Percentiles rank a stretch among this genome's conserved stretches.
Conservation (phyloP, 2,888 invertebrate genomes). For the Polydrusus tereticollis region DNA sequence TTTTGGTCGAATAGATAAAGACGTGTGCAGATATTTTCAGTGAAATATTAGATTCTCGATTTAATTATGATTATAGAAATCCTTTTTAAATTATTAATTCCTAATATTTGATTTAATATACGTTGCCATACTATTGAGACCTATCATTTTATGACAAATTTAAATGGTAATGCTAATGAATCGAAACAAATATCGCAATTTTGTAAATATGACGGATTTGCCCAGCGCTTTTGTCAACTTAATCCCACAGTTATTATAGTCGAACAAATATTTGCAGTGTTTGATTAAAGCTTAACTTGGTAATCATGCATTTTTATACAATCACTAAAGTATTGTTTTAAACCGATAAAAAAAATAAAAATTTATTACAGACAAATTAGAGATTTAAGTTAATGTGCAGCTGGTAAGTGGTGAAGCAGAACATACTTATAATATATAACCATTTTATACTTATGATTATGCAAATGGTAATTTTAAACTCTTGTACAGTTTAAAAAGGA, state of each 20-base stretch:
- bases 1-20: neutral
- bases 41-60: neutral
- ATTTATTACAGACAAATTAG: no score
- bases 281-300: neutral
- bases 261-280: neutral
- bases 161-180: neutral
- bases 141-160: neutral
- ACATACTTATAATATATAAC: no score
- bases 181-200: neutral
- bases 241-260: neutral
- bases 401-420: no score
- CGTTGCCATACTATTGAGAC: neutral
- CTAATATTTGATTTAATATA: neutral
- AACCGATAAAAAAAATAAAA: no score
- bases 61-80: neutral
- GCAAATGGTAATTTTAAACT: no score
- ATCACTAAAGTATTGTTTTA: no score
- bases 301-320: no score
- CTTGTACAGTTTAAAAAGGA: no score
- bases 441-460: no score
- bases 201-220: neutral
- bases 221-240: neutral
- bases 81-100: no score
- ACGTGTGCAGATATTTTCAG: neutral
- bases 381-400: no score